Conservation (phyloP, 2,888 invertebrate genomes). For the Galeruca laticollis region DNA sequence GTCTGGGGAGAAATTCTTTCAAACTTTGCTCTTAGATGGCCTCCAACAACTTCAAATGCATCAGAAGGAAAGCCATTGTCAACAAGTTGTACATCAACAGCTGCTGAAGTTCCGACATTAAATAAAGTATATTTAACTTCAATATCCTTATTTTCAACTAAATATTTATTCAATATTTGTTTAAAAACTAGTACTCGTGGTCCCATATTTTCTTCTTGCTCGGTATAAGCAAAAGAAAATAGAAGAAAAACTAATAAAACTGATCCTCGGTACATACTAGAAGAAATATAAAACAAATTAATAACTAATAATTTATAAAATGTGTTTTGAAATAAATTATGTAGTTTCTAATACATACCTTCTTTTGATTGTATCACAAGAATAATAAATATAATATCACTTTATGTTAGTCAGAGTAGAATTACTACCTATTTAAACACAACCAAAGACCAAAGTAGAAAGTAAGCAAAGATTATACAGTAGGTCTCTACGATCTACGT, state of each 20-base stretch:
- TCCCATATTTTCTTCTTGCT: constrained; percentile 75
- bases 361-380: constrained; percentile 26
- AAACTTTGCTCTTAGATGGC: constrained; percentile 84
- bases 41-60: constrained; percentile 90
- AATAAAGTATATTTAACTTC: constrained; percentile 94
- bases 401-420: constrained; percentile 7
- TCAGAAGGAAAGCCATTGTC: constrained; percentile 94
- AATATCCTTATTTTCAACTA: constrained; percentile 97
- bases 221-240: constrained; percentile 56
- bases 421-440: background rate
- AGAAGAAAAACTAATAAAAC: constrained; percentile 49
- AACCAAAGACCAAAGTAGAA: no score
- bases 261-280: constrained; percentile 40
- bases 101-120: constrained; percentile 93
- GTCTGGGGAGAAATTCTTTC: constrained; percentile 93
- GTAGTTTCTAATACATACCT: constrained; percentile 24
- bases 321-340: background rate
- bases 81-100: constrained; percentile 87
- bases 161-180: constrained; percentile 93
- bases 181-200: constrained; percentile 92
- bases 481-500: background rate
- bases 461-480: no score
- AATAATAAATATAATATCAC: constrained; percentile 14
- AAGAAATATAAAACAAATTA: constrained; percentile 26
- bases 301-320: background rate